phyloP scores from a whole-genome alignment of 2,888 invertebrate species.

The Stenchaetothrips biformis region DNA sequence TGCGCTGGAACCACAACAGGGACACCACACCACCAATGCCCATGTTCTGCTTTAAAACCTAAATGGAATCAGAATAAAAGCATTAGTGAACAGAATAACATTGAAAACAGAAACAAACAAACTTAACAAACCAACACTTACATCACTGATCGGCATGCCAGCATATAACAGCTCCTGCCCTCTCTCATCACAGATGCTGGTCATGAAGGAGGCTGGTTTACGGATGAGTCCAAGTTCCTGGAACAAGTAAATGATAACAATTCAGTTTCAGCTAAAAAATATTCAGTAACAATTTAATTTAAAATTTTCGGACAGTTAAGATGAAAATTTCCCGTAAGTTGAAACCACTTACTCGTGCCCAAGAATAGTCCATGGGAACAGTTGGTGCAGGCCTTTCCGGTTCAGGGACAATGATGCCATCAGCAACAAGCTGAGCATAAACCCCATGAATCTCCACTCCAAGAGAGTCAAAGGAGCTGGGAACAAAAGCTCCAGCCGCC shows the following conservation, averaged over 20 bases:
- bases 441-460: conserved; percentile 77
- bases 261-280: neutral
- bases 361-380: conserved; percentile 99
- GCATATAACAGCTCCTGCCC: conserved; percentile 96
- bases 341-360: conserved; percentile 69
- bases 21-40: conserved; percentile 98
- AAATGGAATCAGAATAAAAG: conserved; percentile 30
- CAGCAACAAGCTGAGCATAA: conserved; percentile 69
- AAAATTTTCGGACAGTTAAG: neutral
- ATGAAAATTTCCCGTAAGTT: conserved; percentile 11
- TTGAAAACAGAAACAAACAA: neutral
- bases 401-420: conserved; percentile 77
- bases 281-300: neutral
- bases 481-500: conserved; percentile 83
- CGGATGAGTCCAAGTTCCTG: conserved; percentile 94
- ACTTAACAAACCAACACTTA: conserved; percentile 38
- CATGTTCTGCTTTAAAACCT: conserved; percentile 85
- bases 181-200: conserved; percentile 97
- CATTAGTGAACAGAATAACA: neutral
- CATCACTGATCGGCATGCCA: conserved; percentile 72
- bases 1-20: conserved; percentile 96
- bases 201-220: conserved; percentile 99
- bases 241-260: conserved; percentile 34
- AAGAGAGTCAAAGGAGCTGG: conserved; percentile 83
- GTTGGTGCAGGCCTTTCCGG: conserved; percentile 96